phyloP scores from a whole-genome alignment of 92 coral and sea anemone species.

The Epizoanthus ramosus region DNA sequence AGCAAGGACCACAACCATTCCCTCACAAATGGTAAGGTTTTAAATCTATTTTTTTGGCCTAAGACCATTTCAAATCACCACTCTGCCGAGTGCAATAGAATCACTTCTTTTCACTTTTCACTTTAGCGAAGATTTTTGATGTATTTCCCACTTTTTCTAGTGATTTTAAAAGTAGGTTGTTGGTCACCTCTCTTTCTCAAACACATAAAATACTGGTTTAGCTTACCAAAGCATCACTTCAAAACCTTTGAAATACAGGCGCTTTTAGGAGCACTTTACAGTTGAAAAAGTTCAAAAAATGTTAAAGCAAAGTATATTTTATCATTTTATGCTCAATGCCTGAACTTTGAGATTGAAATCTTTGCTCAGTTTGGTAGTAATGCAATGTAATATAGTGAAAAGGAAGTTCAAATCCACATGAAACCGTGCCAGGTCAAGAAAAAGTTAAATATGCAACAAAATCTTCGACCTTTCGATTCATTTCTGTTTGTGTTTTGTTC shows the following conservation, averaged over 20 bases:
- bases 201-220: constrained; percentile 46
- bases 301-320: background rate
- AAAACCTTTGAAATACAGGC: constrained; percentile 4
- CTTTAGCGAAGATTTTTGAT: constrained; percentile 34
- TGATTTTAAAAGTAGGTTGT: constrained; percentile 87
- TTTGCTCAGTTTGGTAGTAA: constrained; percentile 17
- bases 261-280: background rate
- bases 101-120: constrained; percentile 17
- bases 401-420: constrained; percentile 25
- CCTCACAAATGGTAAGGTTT: constrained; percentile 44
- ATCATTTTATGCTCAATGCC: background rate
- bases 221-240: constrained; percentile 34
- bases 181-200: constrained; percentile 62
- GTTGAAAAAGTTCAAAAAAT: constrained; percentile 17
- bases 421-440: constrained; percentile 32
- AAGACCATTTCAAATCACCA: background rate
- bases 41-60: constrained; percentile 44
- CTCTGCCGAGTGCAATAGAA: constrained; percentile 14
- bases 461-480: constrained; percentile 28
- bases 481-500: background rate
- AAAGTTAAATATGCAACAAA: constrained; percentile 44
- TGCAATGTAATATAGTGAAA: constrained; percentile 27
- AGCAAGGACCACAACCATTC: constrained; percentile 29
- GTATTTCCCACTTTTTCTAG: constrained; percentile 56
- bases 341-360: background rate